Evolutionary conservation across 2,888 invertebrate species (phyloP), one percentile per base, ranked within the genome.

Genomic region (Ischnus inquisitorius): DNA sequence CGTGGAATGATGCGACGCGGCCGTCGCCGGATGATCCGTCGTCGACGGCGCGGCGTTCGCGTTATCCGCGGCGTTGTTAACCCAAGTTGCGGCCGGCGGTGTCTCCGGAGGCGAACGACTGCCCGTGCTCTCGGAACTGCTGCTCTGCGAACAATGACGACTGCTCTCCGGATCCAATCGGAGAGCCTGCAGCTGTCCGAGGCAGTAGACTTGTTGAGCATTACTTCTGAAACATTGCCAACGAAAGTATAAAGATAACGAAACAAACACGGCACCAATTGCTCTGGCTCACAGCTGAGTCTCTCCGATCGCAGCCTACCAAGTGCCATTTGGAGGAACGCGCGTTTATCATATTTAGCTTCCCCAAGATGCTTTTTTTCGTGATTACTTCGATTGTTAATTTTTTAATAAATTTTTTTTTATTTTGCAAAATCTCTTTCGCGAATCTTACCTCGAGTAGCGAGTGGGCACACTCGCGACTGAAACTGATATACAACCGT

Each of bases 21-120:
- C 87, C 46, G 89, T 89, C 43, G 80, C 87, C 60, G 89, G 68
- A 51, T 83, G 83, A 19, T 83, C 83, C 39, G 69, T 79, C 68
- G 19, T 79, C 75, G 65, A 75, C 41, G 84, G 46, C 90, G 89
- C 28, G 90, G 90, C 71, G 92, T 87, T 88, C 86, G 90, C 81
- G 79, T 86, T 83, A 51, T 85, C 87, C 28, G 57, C 43, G 64
- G 83, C 54, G 76, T 82, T 75, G 81, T 76, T 82, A 54, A 87
- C 84, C 94, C 94, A 91, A 88, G 94, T 90, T 89, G 94, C 93
- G 92, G 94, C 94, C 90, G 95, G 93, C 91, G 96, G 94, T 41
- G 95, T 96, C 87, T 95, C 96, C 8, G 95, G 95, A 0, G 95
- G 95, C 19, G 95, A 95, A 84, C 95, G 94, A 86, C 95, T 94